Evolutionary conservation across 1,140 invertebrate species (phyloP).

Genomic region (Lucilia sericata): DNA sequence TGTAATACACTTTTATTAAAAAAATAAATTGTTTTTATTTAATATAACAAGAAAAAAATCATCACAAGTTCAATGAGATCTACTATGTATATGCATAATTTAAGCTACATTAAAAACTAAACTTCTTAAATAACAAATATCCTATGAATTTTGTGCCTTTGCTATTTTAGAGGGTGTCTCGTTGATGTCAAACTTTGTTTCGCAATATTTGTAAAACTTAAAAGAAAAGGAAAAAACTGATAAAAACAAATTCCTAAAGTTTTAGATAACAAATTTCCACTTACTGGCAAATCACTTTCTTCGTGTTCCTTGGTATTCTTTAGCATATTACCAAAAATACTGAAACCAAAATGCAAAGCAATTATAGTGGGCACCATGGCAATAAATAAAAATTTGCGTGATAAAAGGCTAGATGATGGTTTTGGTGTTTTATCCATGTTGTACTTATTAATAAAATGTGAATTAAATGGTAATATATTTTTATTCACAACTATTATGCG

Average conservation of each 20-base stretch:
- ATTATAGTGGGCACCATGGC: conserved; percentile 62
- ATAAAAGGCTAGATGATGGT: conserved; percentile 9
- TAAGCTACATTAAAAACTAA: no score
- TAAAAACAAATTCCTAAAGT: neutral
- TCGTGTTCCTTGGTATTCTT: conserved; percentile 60
- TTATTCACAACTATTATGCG: neutral
- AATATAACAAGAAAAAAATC: no score
- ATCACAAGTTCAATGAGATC: no score
- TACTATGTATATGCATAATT: no score
- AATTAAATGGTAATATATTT: neutral
- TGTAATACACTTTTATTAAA: no score
- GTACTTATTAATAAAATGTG: neutral
- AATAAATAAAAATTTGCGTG: conserved; percentile 49
- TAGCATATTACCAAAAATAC: conserved; percentile 51
- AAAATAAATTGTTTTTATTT: no score
- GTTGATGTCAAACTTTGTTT: no score
- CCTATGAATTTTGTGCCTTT: no score
- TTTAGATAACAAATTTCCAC: neutral
- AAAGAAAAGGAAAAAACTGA: neutral
- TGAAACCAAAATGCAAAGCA: conserved; percentile 60
- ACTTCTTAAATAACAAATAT: no score
- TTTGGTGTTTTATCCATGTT: conserved; percentile 17
- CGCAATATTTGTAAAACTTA: neutral
- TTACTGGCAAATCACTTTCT: conserved; percentile 61
- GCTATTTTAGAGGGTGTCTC: no score